phyloP scores from a whole-genome alignment of 2,797 vertebrate species.

The Strix occidentalis region DNA sequence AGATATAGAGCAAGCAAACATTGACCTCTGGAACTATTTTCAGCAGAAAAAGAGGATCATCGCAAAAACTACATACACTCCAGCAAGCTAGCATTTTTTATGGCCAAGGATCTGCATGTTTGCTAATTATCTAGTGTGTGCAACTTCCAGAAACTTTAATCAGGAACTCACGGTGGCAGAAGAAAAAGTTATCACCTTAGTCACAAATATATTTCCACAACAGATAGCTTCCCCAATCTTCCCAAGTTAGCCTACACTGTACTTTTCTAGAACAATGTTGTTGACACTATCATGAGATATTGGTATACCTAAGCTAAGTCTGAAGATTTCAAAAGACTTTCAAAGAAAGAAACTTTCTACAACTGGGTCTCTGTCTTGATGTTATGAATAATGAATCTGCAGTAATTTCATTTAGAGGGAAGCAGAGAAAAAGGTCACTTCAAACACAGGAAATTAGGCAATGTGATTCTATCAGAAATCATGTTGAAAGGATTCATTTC shows the following conservation, averaged over 20 bases:
- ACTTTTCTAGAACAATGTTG: not conserved
- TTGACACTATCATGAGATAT: not conserved
- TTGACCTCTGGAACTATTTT: not conserved
- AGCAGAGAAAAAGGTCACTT: constrained; percentile 41
- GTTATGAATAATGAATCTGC: constrained; percentile 41
- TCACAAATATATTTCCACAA: not conserved
- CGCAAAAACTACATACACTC: not conserved
- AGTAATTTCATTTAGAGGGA: constrained; percentile 40
- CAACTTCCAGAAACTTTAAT: not conserved
- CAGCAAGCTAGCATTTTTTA: not conserved
- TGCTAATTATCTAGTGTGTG: not conserved
- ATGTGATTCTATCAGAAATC: constrained; percentile 24
- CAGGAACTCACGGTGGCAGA: not conserved
- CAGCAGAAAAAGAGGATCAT: not conserved
- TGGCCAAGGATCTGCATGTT: not conserved
- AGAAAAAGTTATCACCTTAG: not conserved
- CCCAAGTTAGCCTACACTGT: not conserved
- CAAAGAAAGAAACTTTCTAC: constrained; percentile 22
- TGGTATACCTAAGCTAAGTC: not conserved
- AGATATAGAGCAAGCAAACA: not conserved
- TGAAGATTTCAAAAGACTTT: constrained; percentile 19
- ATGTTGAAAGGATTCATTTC: not conserved
- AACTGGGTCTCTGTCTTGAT: not conserved
- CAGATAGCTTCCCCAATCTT: not conserved
- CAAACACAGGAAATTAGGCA: constrained; percentile 23